Base-by-base conservation (phyloP, 1,140 invertebrate genomes). In the Ceratosolen fusciceps region DNA sequence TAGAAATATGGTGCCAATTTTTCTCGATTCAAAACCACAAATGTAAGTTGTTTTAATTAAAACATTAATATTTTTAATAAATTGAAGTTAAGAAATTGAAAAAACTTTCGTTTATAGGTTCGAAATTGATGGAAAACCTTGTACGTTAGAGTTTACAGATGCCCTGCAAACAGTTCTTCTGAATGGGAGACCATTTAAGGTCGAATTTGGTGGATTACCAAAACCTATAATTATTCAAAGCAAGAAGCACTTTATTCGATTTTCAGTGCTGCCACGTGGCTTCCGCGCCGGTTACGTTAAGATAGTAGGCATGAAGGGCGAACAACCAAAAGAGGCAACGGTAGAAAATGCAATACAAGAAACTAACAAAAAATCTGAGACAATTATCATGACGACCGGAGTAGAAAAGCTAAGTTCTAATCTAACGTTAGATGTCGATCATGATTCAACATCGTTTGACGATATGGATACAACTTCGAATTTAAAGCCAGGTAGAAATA, bases 201-300 rank as follows among this genome's bases (percentile, higher is more conserved):
- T 96, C 4, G 94, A 97, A 80, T 99, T 98, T 91, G 98, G 97
- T 65, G 98, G 97, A 9, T 91, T 98, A 58, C 97, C 97, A 0
- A 96, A 97, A 84, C 94, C 96, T 1, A 94, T 98, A 70, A 92
- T 95, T 71, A 92, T 98, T 43, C 93, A 94, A 31, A 94, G 94
- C 31, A 93, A 94, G 78, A 95, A 95, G 81, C 95, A 97, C 88
- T 97, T 95, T 82, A 93, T 99, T 29, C 91, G 96, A 52, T 94
- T 98, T 81, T 92, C 95, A 0, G 94, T 95, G 0, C 89, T 98
- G 71, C 96, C 97, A 0, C 93, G 94, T 70, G 94, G 95, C 29
- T 90, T 95, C 2, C 91, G 91, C 68, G 93, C 94, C 0, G 95
- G 95, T 0, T 91, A 92, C 75, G 91, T 95, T 0, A 91, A 91